These are phyloP conservation scores for Chaetogeoica ovagalla DNA, from an alignment of 2,888 invertebrate species.

Conservation along the genomic window DNA sequence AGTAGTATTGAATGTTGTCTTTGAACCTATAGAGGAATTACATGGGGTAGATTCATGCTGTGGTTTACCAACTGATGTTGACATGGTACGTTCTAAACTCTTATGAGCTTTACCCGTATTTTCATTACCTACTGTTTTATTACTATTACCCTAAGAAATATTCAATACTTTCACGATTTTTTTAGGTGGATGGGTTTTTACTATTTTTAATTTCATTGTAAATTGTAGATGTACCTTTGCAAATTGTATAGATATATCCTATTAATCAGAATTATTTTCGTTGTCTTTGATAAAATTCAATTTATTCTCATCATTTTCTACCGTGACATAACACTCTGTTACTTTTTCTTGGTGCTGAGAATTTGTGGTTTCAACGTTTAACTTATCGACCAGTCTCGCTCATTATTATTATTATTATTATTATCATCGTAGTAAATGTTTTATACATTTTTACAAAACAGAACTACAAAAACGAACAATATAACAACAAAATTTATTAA, in stretches of 20 bases:
- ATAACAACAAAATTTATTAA: too few relatives aligned
- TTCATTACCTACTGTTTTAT: not conserved
- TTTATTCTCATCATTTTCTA: not conserved
- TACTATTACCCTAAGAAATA: not conserved
- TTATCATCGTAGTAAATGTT: too few relatives aligned
- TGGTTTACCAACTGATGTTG: conserved; percentile 37
- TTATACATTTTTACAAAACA: too few relatives aligned
- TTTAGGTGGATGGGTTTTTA: not conserved
- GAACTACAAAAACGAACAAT: too few relatives aligned
- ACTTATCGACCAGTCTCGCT: too few relatives aligned
- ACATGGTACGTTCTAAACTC: not conserved
- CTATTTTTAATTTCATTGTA: not conserved
- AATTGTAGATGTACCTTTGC: not conserved
- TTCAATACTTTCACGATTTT: not conserved
- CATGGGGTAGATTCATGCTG: conserved; percentile 43
- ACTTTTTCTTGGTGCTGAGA: not conserved
- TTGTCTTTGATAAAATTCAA: not conserved
- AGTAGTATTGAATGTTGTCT: not conserved
- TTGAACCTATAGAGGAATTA: conserved; percentile 19
- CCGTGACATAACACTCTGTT: not conserved
- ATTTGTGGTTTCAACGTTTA: conserved; percentile 1
- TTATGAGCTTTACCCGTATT: not conserved
- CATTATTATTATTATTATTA: too few relatives aligned
- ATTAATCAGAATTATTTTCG: not conserved
- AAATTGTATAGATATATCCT: too few relatives aligned